Evolutionary conservation across 2,797 vertebrate genomes (phyloP).

Genomic region (Sebastes elongatus): DNA sequence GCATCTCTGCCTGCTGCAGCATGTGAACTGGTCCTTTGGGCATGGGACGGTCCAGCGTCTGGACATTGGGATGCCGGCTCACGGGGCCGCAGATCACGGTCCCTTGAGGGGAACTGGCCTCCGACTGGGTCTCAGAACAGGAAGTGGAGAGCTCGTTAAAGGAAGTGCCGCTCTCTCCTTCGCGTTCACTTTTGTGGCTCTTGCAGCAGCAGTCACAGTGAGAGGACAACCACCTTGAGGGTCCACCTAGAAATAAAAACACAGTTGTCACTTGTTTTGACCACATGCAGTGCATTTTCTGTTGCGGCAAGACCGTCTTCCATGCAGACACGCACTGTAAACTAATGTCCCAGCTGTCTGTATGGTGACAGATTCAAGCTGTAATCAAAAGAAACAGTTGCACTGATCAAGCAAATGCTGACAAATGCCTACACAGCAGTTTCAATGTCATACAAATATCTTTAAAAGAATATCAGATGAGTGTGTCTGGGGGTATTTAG

Average conservation of each 20-base stretch:
- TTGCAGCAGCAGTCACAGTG: slow-evolving; percentile 99
- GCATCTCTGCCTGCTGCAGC: slow-evolving; percentile 90
- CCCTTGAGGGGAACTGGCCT: slow-evolving; percentile 96
- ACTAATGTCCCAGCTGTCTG: neutral
- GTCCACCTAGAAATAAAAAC: slow-evolving; percentile 85
- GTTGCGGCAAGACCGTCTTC: neutral
- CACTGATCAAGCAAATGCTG: slow-evolving; percentile 50
- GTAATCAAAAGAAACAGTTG: slow-evolving; percentile 53
- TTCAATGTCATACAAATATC: slow-evolving; percentile 48
- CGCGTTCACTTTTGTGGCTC: slow-evolving; percentile 93
- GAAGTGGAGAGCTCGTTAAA: slow-evolving; percentile 97
- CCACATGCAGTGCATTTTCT: neutral
- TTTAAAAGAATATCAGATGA: slow-evolving; percentile 33
- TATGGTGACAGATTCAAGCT: slow-evolving; percentile 40
- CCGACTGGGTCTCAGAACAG: slow-evolving; percentile 97
- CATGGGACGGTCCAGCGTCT: slow-evolving; percentile 92
- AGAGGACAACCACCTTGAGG: slow-evolving; percentile 91
- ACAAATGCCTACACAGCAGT: slow-evolving; percentile 52
- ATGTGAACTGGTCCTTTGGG: slow-evolving; percentile 90
- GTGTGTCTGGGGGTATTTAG: slow-evolving; percentile 17
- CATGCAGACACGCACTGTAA: slow-evolving; percentile 4
- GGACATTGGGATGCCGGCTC: slow-evolving; percentile 89
- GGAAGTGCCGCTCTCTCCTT: slow-evolving; percentile 95
- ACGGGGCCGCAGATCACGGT: slow-evolving; percentile 94
- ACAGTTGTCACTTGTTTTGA: slow-evolving; percentile 14